These are phyloP conservation scores for Acanthochromis polyacanthus DNA, from an alignment of 2,113 vertebrate genomes.

Conservation along the genomic window DNA sequence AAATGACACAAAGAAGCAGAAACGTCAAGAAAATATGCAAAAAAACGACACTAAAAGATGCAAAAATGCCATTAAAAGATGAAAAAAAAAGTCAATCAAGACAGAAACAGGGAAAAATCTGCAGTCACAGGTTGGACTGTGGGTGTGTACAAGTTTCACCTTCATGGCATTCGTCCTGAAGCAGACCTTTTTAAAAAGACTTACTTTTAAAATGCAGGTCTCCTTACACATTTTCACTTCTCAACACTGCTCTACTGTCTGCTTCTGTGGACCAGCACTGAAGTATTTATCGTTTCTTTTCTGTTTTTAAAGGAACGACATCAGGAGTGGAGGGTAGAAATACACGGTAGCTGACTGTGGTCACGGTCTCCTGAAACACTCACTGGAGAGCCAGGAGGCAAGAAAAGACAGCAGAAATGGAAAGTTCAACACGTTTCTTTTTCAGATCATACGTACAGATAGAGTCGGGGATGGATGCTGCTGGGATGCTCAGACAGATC, in stretches of 20 bases:
- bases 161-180: background rate
- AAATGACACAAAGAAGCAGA: too few relatives aligned
- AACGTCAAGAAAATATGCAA: too few relatives aligned
- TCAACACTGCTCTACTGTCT: background rate
- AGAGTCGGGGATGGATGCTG: background rate
- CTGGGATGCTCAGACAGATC: background rate
- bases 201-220: background rate
- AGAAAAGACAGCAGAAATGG: slow-evolving; percentile 34
- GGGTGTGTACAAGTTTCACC: slow-evolving; percentile 28
- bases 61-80: too few relatives aligned
- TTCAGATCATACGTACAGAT: background rate
- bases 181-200: background rate
- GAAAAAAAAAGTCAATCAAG: too few relatives aligned
- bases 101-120: too few relatives aligned
- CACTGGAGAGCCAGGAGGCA: slow-evolving; percentile 23
- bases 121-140: slow-evolving; percentile 19
- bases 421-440: slow-evolving; percentile 6
- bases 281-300: slow-evolving; percentile 2
- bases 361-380: slow-evolving; percentile 54
- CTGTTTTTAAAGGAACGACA: slow-evolving; percentile 34
- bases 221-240: background rate
- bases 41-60: too few relatives aligned
- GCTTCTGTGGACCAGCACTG: slow-evolving; percentile 19
- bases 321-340: slow-evolving; percentile 34
- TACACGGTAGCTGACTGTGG: slow-evolving; percentile 55